Conservation (phyloP, 2,797 vertebrate species). For the Danio aesculapii region DNA sequence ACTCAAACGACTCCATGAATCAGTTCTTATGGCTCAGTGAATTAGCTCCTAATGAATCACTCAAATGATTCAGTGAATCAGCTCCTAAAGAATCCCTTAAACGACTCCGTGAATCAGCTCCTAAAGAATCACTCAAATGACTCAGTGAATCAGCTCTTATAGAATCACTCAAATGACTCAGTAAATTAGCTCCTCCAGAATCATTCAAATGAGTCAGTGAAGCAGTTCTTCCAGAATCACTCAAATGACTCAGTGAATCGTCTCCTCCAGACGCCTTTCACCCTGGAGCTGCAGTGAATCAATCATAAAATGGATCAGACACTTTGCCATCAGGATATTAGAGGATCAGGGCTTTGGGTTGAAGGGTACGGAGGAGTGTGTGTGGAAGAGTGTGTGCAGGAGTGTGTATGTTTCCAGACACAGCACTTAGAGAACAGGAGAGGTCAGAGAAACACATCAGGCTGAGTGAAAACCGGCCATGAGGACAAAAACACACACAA, state of each 20-base stretch:
- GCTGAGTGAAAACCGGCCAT: background rate
- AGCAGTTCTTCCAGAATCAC: too few relatives aligned
- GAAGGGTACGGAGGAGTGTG: conserved; percentile 46
- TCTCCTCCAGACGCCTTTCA: background rate
- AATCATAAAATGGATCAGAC: conserved; percentile 63
- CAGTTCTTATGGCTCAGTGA: background rate
- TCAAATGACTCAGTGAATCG: background rate
- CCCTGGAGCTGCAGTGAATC: conserved; percentile 37
- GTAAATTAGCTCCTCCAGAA: too few relatives aligned
- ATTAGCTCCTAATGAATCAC: too few relatives aligned
- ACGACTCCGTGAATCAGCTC: background rate
- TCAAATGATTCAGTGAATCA: background rate
- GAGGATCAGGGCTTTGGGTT: conserved; percentile 46
- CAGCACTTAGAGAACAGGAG: conserved; percentile 20
- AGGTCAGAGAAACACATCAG: conserved; percentile 15
- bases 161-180: too few relatives aligned
- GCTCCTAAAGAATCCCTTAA: too few relatives aligned
- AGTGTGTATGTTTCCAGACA: background rate
- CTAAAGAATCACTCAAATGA: too few relatives aligned
- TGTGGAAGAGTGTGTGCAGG: too few relatives aligned
- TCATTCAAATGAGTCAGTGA: too few relatives aligned
- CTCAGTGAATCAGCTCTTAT: too few relatives aligned
- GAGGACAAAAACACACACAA: background rate
- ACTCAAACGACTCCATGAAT: background rate
- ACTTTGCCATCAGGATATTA: conserved; percentile 61